Evolutionary conservation across 2,797 vertebrate genomes (phyloP).

Genomic region (Pseudotriccus pelzelni): DNA sequence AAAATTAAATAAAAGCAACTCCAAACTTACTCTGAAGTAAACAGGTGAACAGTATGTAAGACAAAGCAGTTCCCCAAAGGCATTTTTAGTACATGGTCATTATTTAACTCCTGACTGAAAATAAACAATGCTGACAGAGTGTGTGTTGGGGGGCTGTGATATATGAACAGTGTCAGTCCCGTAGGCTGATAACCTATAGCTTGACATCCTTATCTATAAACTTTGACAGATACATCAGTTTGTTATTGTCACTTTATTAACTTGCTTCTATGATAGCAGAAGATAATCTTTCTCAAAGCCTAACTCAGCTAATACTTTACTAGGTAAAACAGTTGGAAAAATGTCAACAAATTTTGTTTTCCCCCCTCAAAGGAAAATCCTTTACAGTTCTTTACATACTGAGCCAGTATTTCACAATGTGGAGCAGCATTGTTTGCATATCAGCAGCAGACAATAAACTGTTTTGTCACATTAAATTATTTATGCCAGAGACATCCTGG

Average conservation of each 20-base stretch:
- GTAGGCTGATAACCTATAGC: slow-evolving; percentile 73
- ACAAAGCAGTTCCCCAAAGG: slow-evolving; percentile 70
- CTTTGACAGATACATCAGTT: slow-evolving; percentile 69
- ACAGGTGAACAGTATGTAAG: slow-evolving; percentile 69
- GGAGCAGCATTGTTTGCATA: slow-evolving; percentile 60
- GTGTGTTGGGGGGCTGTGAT: slow-evolving; percentile 68
- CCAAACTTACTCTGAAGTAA: slow-evolving; percentile 70
- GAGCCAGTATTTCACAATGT: slow-evolving; percentile 47
- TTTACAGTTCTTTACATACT: slow-evolving; percentile 37
- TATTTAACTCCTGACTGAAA: slow-evolving; percentile 74
- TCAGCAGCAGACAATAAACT: slow-evolving; percentile 62
- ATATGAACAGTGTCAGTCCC: slow-evolving; percentile 67
- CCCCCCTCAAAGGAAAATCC: background rate
- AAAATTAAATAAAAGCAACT: slow-evolving; percentile 67
- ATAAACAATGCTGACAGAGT: slow-evolving; percentile 74
- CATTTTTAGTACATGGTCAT: slow-evolving; percentile 70
- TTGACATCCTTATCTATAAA: slow-evolving; percentile 74
- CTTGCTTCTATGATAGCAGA: slow-evolving; percentile 64
- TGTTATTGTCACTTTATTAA: slow-evolving; percentile 76
- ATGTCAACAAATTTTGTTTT: slow-evolving; percentile 13
- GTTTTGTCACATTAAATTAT: slow-evolving; percentile 69
- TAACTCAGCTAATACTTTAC: slow-evolving; percentile 48
- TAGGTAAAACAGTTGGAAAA: slow-evolving; percentile 59
- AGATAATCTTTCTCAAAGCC: slow-evolving; percentile 61
- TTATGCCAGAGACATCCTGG: slow-evolving; percentile 49